A percentile compares a stretch with the other conserved stretches of the same genome.
Evolutionary conservation across 2,888 invertebrate species (phyloP).

Genomic region (Pseudoips prasinana): DNA sequence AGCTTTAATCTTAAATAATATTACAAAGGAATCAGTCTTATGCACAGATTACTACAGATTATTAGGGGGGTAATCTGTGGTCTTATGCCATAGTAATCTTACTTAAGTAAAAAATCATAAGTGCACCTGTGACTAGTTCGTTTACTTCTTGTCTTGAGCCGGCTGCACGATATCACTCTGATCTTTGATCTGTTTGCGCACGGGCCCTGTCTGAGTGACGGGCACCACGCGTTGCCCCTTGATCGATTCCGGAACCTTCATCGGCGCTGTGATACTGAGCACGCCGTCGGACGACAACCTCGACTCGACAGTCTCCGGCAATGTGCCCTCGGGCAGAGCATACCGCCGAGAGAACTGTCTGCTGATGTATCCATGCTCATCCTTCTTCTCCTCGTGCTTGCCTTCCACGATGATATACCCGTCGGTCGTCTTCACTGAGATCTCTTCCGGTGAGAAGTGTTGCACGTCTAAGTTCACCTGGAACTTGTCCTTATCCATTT

Average conservation of each 20-base stretch:
- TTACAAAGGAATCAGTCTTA: no score
- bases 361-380: slow-evolving; percentile 87
- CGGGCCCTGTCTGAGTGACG: slow-evolving; percentile 53
- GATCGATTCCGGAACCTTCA: slow-evolving; percentile 37
- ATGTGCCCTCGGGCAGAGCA: slow-evolving; percentile 85
- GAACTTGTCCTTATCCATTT: slow-evolving; percentile 82
- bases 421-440: slow-evolving; percentile 87
- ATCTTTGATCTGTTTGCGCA: slow-evolving; percentile 52
- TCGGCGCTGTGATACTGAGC: slow-evolving; percentile 84
- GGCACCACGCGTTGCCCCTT: slow-evolving; percentile 50
- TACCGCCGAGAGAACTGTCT: slow-evolving; percentile 88
- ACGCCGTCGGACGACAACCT: slow-evolving; percentile 88
- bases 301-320: slow-evolving; percentile 85
- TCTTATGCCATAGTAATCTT: no score
- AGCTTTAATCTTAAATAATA: no score
- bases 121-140: no score
- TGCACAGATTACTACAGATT: no score
- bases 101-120: no score
- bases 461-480: slow-evolving; percentile 87
- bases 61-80: no score
- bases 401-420: slow-evolving; percentile 87
- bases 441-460: slow-evolving; percentile 87
- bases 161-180: slow-evolving; percentile 17
- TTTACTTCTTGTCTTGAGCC: background rate
- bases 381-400: slow-evolving; percentile 88